These are phyloP conservation scores for Odontomyia ornata DNA, from an alignment of 2,888 invertebrate genomes.

Conservation along the genomic window DNA sequence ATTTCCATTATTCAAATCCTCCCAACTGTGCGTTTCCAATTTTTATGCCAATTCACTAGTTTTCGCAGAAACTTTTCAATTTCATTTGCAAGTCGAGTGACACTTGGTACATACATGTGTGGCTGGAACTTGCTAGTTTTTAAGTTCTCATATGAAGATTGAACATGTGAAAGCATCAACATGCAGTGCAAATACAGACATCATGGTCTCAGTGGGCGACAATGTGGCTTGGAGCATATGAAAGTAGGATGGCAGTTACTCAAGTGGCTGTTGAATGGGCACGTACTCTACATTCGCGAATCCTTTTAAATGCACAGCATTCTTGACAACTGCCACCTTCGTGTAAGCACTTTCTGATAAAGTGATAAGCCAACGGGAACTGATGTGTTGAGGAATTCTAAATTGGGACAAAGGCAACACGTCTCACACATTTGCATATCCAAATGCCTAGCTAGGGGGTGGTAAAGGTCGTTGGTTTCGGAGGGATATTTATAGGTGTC, in stretches of 20 bases:
- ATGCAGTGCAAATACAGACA: conserved; percentile 19
- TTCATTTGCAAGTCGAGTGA: neutral
- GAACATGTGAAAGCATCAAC: conserved; percentile 10
- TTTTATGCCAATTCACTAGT: neutral
- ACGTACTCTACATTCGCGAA: conserved; percentile 30
- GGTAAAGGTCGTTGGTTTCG: neutral
- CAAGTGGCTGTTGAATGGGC: conserved; percentile 24
- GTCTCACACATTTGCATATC: conserved; percentile 1
- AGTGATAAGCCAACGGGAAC: conserved; percentile 24
- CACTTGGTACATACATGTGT: neutral
- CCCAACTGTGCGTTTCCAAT: neutral
- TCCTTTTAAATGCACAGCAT: conserved; percentile 37
- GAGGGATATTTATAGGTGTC: neutral
- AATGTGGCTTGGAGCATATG: neutral
- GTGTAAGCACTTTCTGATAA: conserved; percentile 37
- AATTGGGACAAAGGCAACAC: conserved; percentile 29
- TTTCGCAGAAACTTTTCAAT: neutral
- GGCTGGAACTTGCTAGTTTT: neutral
- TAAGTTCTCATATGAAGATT: neutral
- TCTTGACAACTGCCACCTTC: conserved; percentile 22
- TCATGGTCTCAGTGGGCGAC: neutral
- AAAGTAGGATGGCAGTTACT: neutral
- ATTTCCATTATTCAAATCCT: neutral
- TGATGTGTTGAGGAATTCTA: conserved; percentile 12
- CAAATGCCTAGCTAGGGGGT: neutral